phyloP scores from a whole-genome alignment of 2,797 vertebrate genomes.

The Sebastes nivosus region DNA sequence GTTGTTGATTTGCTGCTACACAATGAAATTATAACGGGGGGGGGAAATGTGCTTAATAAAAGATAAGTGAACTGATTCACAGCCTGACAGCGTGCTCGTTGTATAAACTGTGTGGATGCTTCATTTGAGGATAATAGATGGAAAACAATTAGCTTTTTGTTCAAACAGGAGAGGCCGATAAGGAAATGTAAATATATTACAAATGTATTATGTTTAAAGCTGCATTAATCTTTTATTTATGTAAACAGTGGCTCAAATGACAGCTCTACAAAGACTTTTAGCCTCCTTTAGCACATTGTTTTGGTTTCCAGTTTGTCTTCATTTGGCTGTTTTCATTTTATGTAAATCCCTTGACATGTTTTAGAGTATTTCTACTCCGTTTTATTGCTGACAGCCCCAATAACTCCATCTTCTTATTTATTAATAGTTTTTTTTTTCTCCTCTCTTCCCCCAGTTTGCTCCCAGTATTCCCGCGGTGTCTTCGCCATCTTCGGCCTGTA shows the following conservation, averaged over 20 bases:
- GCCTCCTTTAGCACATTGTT: background rate
- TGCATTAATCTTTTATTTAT: background rate
- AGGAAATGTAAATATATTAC: background rate
- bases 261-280: background rate
- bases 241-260: background rate
- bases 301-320: background rate
- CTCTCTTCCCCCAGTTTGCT: constrained; percentile 70
- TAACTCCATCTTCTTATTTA: background rate
- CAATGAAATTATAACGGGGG: constrained; percentile 1
- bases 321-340: background rate
- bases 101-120: background rate
- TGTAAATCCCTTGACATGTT: background rate
- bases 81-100: background rate
- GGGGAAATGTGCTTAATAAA: background rate
- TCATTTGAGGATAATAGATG: background rate
- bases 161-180: background rate
- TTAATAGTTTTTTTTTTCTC: background rate
- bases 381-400: too few species aligned
- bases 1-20: constrained; percentile 10
- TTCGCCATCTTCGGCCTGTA: constrained; percentile 98
- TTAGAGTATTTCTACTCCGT: too few species aligned
- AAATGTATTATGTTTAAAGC: background rate
- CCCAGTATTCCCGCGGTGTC: constrained; percentile 94
- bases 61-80: constrained; percentile 7
- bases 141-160: background rate